A percentile compares a stretch with the other conserved stretches of the same genome.
Conservation (phyloP, 2,797 vertebrate species). For the Lutjanus campechanus region DNA sequence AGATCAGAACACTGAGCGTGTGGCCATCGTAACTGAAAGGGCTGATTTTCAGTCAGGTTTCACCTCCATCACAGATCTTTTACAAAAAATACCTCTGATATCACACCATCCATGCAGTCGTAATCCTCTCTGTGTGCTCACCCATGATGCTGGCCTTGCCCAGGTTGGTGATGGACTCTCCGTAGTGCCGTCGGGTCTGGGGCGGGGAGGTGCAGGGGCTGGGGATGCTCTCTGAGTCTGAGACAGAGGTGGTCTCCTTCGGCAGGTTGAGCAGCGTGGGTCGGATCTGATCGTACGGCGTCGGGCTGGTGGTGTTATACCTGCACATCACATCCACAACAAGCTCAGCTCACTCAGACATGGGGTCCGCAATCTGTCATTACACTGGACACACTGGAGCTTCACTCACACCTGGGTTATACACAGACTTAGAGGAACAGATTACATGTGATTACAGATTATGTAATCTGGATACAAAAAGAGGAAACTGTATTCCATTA, state of each 20-base stretch:
- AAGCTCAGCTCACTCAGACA: constrained; percentile 2
- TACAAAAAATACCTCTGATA: too few relatives aligned
- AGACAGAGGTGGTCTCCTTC: constrained; percentile 86
- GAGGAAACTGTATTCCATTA: too few relatives aligned
- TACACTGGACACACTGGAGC: background rate
- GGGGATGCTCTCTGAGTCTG: constrained; percentile 89
- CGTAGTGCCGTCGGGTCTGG: constrained; percentile 91
- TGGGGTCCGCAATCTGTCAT: background rate
- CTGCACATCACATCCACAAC: constrained; percentile 62
- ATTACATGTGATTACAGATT: too few relatives aligned
- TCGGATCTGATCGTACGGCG: constrained; percentile 91
- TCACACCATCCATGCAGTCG: background rate
- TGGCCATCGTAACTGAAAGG: too few relatives aligned
- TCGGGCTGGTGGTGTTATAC: constrained; percentile 92
- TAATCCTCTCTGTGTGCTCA: constrained; percentile 61
- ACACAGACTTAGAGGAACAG: background rate
- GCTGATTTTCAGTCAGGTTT: background rate
- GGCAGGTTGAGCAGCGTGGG: constrained; percentile 91
- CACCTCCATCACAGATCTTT: background rate
- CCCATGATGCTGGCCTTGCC: constrained; percentile 97
- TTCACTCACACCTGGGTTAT: background rate
- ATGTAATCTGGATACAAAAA: too few relatives aligned
- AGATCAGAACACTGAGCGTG: background rate
- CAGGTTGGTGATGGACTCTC: constrained; percentile 95
- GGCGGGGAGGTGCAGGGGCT: constrained; percentile 95